Evolutionary conservation across 2,888 invertebrate species (phyloP).

Genomic region (Steinernema carpocapsae): DNA sequence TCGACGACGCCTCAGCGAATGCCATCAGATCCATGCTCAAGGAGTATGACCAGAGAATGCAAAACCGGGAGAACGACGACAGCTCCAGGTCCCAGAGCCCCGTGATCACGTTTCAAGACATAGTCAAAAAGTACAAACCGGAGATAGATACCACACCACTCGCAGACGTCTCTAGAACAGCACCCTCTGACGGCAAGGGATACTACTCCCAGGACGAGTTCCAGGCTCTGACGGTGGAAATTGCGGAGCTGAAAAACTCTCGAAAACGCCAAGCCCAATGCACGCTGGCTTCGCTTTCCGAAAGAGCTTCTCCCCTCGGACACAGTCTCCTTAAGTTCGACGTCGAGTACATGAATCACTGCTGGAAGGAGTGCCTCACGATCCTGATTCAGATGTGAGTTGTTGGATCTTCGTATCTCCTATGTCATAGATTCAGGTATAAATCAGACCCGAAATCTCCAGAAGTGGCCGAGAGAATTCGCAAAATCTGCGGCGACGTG

Average conservation of each 20-base stretch:
- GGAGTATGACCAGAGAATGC: neutral
- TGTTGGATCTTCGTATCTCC: neutral
- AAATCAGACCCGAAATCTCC: neutral
- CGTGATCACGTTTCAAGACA: neutral
- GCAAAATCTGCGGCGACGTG: neutral
- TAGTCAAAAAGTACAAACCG: neutral
- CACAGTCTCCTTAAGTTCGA: slow-evolving; percentile 17
- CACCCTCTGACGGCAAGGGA: neutral
- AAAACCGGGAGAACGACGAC: neutral
- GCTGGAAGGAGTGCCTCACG: neutral
- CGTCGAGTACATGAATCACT: slow-evolving; percentile 3
- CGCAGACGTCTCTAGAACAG: neutral
- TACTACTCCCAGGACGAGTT: neutral
- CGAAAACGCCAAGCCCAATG: neutral
- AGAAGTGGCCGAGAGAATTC: neutral
- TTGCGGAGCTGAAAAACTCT: neutral
- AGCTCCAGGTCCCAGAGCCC: slow-evolving; percentile 2
- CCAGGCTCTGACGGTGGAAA: neutral
- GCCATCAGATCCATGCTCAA: neutral
- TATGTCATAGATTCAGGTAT: neutral
- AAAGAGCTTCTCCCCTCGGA: neutral
- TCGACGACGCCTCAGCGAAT: neutral
- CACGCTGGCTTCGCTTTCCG: neutral
- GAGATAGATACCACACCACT: neutral
- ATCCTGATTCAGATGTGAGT: neutral